These are phyloP conservation scores for Chloropsis hardwickii DNA, from an alignment of 2,113 vertebrate species.

Conservation along the genomic window DNA sequence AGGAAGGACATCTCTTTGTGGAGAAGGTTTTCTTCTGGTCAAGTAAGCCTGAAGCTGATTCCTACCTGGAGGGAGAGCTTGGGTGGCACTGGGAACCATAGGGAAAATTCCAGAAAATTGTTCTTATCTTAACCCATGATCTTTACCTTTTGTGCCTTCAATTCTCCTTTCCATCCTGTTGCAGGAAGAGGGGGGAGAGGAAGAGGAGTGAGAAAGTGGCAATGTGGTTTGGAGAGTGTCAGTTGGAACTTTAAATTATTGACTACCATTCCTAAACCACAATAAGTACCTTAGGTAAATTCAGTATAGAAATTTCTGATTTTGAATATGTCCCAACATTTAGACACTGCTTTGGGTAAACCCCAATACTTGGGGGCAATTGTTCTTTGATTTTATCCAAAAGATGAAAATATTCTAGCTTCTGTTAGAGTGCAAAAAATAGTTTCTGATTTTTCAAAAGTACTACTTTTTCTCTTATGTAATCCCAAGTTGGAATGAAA, in stretches of 20 bases:
- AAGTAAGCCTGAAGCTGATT: not conserved
- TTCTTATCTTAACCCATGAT: not conserved
- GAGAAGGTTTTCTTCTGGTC: not conserved
- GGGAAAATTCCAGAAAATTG: not conserved
- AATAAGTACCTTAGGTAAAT: not conserved
- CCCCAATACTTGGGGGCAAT: fast-evolving
- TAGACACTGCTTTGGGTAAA: not conserved
- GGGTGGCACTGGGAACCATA: not conserved
- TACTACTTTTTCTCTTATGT: not conserved
- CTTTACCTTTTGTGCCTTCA: not conserved
- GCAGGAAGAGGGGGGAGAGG: not conserved
- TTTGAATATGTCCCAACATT: not conserved
- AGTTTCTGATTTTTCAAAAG: not conserved
- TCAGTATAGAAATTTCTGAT: not conserved
- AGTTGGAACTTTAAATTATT: not conserved
- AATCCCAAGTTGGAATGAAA: not conserved
- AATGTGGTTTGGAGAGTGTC: not conserved
- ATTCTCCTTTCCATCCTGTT: not conserved
- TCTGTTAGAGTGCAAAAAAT: not conserved
- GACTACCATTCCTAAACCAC: not conserved
- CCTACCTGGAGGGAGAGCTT: not conserved
- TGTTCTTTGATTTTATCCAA: not conserved
- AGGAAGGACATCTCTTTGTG: not conserved
- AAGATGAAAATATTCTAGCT: not conserved
- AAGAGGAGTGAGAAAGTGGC: not conserved